Conservation (phyloP, 2,888 invertebrate genomes). For the Stenodera caucasica region DNA sequence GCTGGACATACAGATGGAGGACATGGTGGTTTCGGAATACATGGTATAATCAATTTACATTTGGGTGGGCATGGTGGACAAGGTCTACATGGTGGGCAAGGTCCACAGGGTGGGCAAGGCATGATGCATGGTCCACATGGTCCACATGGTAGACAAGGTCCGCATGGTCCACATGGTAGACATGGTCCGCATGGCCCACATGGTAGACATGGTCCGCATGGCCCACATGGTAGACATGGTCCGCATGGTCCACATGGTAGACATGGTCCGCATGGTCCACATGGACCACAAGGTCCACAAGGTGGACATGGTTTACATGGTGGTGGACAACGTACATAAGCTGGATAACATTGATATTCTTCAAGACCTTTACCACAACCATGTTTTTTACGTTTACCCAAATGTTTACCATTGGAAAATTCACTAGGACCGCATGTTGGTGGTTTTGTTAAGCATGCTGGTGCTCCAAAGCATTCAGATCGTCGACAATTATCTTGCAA, state of each 20-base stretch:
- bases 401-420: constrained; percentile 48
- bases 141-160: constrained; percentile 30
- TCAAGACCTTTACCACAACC: constrained; percentile 33
- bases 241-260: constrained; percentile 32
- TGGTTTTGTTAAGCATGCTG: constrained; percentile 55
- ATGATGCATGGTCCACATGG: constrained; percentile 46
- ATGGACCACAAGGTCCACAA: constrained; percentile 18
- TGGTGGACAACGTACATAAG: constrained; percentile 38
- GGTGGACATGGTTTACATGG: constrained; percentile 32
- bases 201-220: constrained; percentile 30
- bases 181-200: constrained; percentile 36
- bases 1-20: constrained; percentile 45
- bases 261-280: constrained; percentile 28
- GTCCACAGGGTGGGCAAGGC: constrained; percentile 29
- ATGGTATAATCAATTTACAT: constrained; percentile 39
- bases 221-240: constrained; percentile 15
- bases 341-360: constrained; percentile 50
- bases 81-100: not conserved
- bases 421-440: constrained; percentile 57
- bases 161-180: constrained; percentile 31
- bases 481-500: constrained; percentile 63
- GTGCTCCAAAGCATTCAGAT: constrained; percentile 57
- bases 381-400: constrained; percentile 33
- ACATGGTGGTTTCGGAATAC: constrained; percentile 44
- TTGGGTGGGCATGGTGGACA: constrained; percentile 13